Percentiles rank a stretch among this genome's conserved stretches.
Evolutionary conservation across 2,888 invertebrate genomes (phyloP).

Genomic region (Rapana venosa): DNA sequence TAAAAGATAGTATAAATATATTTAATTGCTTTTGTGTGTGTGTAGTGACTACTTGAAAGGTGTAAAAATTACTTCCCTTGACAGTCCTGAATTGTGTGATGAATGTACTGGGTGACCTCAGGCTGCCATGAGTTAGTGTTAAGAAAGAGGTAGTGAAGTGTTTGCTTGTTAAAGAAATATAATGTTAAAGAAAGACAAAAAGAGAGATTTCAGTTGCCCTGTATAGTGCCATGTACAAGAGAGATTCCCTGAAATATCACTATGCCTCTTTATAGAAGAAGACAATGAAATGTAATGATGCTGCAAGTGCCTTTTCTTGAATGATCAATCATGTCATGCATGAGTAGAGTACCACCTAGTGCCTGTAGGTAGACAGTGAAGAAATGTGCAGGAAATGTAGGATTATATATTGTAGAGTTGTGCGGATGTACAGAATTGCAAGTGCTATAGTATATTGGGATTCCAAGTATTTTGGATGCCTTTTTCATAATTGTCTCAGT

Average conservation of each 20-base stretch:
- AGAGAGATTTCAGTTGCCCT: not conserved
- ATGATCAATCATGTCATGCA: not conserved
- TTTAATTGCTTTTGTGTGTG: not conserved
- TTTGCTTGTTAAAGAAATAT: not conserved
- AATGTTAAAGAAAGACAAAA: not conserved
- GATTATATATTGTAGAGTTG: too few relatives aligned
- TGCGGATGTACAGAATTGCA: not conserved
- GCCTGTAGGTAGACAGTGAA: not conserved
- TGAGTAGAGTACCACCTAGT: not conserved
- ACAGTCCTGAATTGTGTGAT: too few relatives aligned
- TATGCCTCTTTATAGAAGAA: not conserved
- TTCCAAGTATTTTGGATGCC: not conserved
- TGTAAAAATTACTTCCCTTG: not conserved
- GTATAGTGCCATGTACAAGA: not conserved
- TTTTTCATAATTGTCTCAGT: not conserved
- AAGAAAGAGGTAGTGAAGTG: not conserved
- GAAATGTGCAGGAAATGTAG: not conserved
- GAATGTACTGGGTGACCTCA: too few relatives aligned
- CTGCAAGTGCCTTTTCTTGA: not conserved
- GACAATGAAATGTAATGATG: not conserved
- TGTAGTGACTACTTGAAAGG: not conserved
- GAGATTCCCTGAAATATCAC: not conserved
- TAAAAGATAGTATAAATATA: too few relatives aligned
- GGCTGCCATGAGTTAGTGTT: too few relatives aligned
- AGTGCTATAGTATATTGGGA: not conserved